Evolutionary conservation across 1,140 invertebrate genomes (phyloP).

Genomic region (Lasioglossum baleicum): DNA sequence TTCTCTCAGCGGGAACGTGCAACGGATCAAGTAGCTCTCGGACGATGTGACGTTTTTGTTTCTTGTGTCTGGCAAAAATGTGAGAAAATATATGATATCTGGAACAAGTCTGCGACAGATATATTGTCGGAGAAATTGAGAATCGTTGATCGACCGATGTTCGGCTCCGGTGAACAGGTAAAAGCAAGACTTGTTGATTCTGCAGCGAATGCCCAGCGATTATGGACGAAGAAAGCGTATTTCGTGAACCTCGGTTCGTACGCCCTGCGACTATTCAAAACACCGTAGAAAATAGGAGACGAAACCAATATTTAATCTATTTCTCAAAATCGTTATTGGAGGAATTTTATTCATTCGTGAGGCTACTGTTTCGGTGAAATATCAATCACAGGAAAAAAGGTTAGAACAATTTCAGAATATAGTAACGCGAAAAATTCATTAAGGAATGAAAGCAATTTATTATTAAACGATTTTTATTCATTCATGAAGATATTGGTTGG

Average conservation of each 20-base stretch:
- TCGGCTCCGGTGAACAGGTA: constrained; percentile 14
- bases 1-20: background rate
- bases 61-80: background rate
- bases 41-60: background rate
- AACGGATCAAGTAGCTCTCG: background rate
- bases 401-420: no score
- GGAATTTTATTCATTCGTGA: no score
- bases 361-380: no score
- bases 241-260: background rate
- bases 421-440: no score
- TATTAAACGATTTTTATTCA: no score
- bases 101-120: background rate
- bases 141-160: constrained; percentile 7
- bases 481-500: no score
- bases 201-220: background rate
- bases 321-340: no score
- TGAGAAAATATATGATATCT: background rate
- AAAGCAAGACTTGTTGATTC: constrained; percentile 13
- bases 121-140: constrained; percentile 22
- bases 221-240: background rate
- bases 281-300: no score
- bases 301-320: no score
- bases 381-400: no score
- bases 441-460: no score
- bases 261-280: no score